Percentiles rank a stretch among this genome's conserved stretches.
Evolutionary conservation across 1,140 invertebrate genomes (phyloP).

Genomic region (Luehdorfia chinensis): DNA sequence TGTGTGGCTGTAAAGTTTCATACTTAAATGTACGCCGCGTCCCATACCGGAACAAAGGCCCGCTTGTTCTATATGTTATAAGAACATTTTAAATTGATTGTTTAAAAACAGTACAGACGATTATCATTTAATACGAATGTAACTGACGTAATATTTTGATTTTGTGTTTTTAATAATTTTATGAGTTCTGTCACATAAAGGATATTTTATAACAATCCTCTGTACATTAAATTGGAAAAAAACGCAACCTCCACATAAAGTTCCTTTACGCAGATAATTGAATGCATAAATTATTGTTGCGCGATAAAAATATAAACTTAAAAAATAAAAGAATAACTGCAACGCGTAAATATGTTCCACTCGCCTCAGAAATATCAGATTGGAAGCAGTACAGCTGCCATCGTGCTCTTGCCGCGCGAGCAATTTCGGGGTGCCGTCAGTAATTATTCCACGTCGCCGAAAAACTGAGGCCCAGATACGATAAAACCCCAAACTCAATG

Average conservation of each 20-base stretch:
- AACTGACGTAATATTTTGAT: background rate
- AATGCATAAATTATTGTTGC: constrained; percentile 6
- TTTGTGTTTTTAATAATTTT: constrained; percentile 9
- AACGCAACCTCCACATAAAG: constrained; percentile 7
- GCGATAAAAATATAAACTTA: constrained; percentile 6
- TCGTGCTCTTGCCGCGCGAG: constrained; percentile 47
- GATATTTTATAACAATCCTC: constrained; percentile 2
- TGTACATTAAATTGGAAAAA: constrained; percentile 3
- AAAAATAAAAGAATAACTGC: background rate
- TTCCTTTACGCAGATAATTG: constrained; percentile 4
- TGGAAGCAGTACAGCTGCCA: constrained; percentile 43
- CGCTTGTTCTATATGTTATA: too few species aligned
- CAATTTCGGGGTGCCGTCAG: constrained; percentile 48
- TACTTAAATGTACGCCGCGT: too few species aligned
- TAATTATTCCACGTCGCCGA: constrained; percentile 61
- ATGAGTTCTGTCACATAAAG: constrained; percentile 3
- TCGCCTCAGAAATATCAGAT: constrained; percentile 34
- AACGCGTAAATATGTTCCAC: background rate
- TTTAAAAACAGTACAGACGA: background rate
- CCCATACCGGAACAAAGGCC: too few species aligned
- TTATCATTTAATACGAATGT: background rate
- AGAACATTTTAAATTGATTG: too few species aligned
- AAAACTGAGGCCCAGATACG: constrained; percentile 59
- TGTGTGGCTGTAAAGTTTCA: too few species aligned
- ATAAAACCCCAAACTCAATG: constrained; percentile 45